Evolutionary conservation across 2,888 invertebrate genomes (phyloP).

Genomic region (Sepiola atlantica): DNA sequence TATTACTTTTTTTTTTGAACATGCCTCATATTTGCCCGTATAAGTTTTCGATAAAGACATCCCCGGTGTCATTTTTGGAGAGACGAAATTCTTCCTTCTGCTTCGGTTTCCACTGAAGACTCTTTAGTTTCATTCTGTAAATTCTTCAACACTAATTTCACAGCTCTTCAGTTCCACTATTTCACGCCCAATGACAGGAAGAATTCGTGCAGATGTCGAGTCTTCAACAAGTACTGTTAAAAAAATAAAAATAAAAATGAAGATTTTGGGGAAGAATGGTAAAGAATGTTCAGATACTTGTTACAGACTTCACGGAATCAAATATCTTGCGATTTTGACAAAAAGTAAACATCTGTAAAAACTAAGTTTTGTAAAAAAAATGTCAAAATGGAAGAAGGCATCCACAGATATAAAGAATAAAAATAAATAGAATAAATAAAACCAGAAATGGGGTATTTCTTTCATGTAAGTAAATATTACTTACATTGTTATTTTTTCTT

Average conservation of each 20-base stretch:
- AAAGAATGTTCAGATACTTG: background rate
- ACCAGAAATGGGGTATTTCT: background rate
- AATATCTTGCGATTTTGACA: background rate
- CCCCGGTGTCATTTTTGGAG: background rate
- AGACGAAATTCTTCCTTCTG: background rate
- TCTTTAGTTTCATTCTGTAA: background rate
- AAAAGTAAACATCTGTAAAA: background rate
- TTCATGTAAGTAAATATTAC: background rate
- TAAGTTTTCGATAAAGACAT: background rate
- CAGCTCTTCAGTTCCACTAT: conserved; percentile 19
- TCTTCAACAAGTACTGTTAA: background rate
- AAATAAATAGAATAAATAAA: no score
- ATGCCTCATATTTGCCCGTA: background rate
- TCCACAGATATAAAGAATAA: background rate
- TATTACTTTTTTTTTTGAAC: background rate
- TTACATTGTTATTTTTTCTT: background rate
- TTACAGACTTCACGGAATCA: background rate
- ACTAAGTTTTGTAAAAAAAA: background rate
- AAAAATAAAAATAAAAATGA: background rate
- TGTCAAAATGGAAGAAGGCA: background rate
- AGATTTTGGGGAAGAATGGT: background rate
- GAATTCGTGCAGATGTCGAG: background rate
- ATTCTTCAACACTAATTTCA: background rate
- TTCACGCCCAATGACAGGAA: background rate
- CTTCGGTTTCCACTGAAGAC: background rate